Conservation (phyloP, 2,113 vertebrate species). For the Poeciliopsis turrubarensis region DNA sequence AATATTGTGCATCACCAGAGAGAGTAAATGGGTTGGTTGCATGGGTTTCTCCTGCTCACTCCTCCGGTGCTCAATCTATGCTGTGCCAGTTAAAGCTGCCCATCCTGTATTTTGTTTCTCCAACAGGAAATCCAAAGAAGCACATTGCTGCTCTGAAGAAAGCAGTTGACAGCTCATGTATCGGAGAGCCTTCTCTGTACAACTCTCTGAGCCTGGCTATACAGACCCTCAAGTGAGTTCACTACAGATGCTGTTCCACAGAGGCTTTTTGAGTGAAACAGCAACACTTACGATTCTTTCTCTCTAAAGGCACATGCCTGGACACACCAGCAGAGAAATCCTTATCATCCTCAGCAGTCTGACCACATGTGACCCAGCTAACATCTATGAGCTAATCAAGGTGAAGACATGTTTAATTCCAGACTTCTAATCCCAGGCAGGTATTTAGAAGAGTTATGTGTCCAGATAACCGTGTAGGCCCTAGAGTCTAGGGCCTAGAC, state of each 20-base stretch:
- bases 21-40: background rate
- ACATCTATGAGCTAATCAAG: constrained; percentile 96
- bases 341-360: constrained; percentile 95
- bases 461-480: too few species aligned
- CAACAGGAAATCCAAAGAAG: constrained; percentile 91
- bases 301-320: constrained; percentile 91
- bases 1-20: background rate
- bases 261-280: background rate
- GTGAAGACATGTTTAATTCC: constrained; percentile 65
- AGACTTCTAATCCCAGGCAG: too few species aligned
- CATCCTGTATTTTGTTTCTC: background rate
- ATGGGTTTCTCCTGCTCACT: background rate
- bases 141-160: constrained; percentile 89
- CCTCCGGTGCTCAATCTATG: too few species aligned
- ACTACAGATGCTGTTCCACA: background rate
- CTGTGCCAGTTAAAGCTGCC: background rate
- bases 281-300: background rate
- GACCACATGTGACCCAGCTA: constrained; percentile 95
- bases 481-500: too few species aligned
- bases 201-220: constrained; percentile 92
- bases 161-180: constrained; percentile 87
- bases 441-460: too few species aligned
- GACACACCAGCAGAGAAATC: constrained; percentile 94
- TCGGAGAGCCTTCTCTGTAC: constrained; percentile 94
- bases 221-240: constrained; percentile 90